Evolutionary conservation across 1,140 invertebrate species (phyloP).

Genomic region (Bombus terrestris): DNA sequence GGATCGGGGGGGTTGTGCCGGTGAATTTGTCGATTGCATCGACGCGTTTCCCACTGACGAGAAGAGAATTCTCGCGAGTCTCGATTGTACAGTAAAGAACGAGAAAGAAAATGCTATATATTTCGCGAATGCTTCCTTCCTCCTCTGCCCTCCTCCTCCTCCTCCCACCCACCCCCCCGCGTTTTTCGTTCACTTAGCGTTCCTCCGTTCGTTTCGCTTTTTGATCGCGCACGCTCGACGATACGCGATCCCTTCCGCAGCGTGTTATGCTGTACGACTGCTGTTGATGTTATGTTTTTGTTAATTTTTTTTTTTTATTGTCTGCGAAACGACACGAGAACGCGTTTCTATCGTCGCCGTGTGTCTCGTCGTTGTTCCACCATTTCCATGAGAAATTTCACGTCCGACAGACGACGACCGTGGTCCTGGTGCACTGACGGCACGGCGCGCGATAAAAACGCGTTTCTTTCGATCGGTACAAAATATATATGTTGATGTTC

Average conservation of each 20-base stretch:
- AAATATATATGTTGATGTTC: conserved; percentile 76
- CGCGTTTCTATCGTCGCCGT: conserved; percentile 53
- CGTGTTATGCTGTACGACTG: conserved; percentile 65
- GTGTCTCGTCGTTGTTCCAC: background rate
- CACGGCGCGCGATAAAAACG: conserved; percentile 41
- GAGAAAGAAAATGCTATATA: background rate
- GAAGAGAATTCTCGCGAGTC: background rate
- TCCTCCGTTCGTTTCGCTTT: conserved; percentile 16
- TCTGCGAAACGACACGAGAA: conserved; percentile 60
- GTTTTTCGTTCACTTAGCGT: conserved; percentile 1
- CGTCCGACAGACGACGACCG: background rate
- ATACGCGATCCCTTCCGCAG: conserved; percentile 19
- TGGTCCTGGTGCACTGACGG: background rate
- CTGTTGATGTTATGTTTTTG: conserved; percentile 82
- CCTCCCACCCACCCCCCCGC: background rate
- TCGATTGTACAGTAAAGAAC: conserved; percentile 52
- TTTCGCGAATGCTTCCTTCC: background rate
- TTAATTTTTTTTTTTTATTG: conserved; percentile 77
- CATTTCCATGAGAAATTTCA: no score
- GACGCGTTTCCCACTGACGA: conserved; percentile 2
- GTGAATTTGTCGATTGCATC: no score
- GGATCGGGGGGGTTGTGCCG: background rate
- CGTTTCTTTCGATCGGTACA: conserved; percentile 65
- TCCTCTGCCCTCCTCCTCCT: no score
- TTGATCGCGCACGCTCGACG: conserved; percentile 23